phyloP scores from a whole-genome alignment of 2,797 vertebrate species.

The Tamandua tetradactyla region DNA sequence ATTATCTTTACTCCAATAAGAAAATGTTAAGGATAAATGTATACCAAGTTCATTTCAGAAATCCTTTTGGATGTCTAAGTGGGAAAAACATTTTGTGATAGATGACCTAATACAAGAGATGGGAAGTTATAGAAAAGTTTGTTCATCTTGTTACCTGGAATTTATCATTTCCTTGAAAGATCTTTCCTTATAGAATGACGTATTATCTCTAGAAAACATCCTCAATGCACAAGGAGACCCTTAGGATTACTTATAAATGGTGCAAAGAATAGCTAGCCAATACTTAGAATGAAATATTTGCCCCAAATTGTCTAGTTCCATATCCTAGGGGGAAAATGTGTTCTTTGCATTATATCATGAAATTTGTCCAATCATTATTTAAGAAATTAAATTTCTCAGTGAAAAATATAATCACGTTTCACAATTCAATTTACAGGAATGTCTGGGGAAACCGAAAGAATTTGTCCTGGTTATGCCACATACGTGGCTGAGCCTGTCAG shows the following conservation, averaged over 20 bases:
- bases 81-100: constrained; percentile 10
- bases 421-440: not conserved
- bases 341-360: constrained; percentile 37
- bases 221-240: constrained; percentile 38
- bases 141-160: not conserved
- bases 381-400: not conserved
- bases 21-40: constrained; percentile 58
- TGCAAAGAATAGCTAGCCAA: constrained; percentile 55
- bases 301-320: constrained; percentile 57
- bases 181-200: constrained; percentile 33
- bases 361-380: constrained; percentile 42
- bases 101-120: constrained; percentile 12
- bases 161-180: not conserved
- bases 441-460: not conserved
- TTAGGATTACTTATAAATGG: constrained; percentile 50
- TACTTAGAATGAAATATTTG: constrained; percentile 72
- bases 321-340: constrained; percentile 38
- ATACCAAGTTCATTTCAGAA: constrained; percentile 55
- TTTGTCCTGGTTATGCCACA: not conserved
- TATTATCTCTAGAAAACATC: not conserved
- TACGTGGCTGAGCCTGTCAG: not conserved
- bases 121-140: not conserved
- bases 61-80: constrained; percentile 40
- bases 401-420: not conserved
- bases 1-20: constrained; percentile 62